Base-by-base conservation (phyloP, 2,113 vertebrate genomes). In the Archocentrus centrarchus region DNA sequence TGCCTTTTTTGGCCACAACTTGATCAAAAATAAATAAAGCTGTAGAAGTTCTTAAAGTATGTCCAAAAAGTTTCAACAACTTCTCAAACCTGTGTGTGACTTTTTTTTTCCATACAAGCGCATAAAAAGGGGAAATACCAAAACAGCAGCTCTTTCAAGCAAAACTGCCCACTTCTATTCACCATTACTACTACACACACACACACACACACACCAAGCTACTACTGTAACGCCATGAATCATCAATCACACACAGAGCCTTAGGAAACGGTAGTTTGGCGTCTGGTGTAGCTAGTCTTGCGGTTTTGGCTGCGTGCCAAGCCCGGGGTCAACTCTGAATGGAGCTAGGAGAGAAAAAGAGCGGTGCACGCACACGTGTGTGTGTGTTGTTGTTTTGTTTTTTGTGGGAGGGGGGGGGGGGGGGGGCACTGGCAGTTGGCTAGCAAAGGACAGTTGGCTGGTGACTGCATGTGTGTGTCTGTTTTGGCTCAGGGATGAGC, bases 371-470 rank as follows among this genome's bases (percentile, higher is more conserved):
- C 5, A 50, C 47, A 50, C 4, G 57, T 62, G 73, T 68, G 77
- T 35, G 79, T 9, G 50, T 77, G 83, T 77, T 57, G 30, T 32
- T 32, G 4, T 32, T 32, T 5, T 32, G 5, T 32, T 32, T 32
- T 32, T 32, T 32, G 3, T 32, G 24, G 22, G 86, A 57, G 78
- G 75, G 75, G 50, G 78, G 75, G 75, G 50, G 61, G 88, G 79
- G 80, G 62, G 59, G 39, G 96, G 96, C 97, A 96, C 97, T 97
- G 97, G 96, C 97, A 97, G 98, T 97, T 98, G 97, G 95, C 97
- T 96, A 88, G 91, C 88, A 90, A 93, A 91, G 83, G 63, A 88
- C 88, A 90, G 89, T 89, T 94, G 94, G 93, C 90, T 89, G 82
- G 82, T 75, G 79, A 89, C 80, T 87, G 20, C 78, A 62, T 82